Percentiles rank a stretch among this genome's conserved stretches.
phyloP scores from a whole-genome alignment of 2,888 invertebrate species.

The Hypercompe scribonia region DNA sequence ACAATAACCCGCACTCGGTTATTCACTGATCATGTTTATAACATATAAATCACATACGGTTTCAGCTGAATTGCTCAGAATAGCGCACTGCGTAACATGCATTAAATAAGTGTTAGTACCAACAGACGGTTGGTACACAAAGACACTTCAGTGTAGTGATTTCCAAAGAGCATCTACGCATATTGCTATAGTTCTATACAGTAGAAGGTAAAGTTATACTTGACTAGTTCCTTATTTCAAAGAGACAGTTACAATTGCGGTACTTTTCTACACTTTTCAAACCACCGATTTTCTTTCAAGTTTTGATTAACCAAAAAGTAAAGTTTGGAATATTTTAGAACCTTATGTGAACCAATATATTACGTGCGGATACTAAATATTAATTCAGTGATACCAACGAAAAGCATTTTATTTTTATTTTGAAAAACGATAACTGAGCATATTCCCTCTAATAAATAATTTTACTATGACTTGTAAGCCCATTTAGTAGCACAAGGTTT shows the following conservation, averaged over 20 bases:
- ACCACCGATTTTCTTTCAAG: neutral
- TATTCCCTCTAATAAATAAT: neutral
- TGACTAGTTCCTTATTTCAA: neutral
- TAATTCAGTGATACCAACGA: neutral
- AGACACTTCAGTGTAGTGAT: conserved; percentile 2
- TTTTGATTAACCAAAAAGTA: too few species aligned
- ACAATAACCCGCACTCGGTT: conserved; percentile 72
- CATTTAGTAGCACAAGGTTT: neutral
- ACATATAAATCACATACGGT: conserved; percentile 74
- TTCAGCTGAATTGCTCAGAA: conserved; percentile 65
- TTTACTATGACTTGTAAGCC: neutral
- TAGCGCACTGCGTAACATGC: conserved; percentile 55
- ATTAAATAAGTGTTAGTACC: conserved; percentile 19
- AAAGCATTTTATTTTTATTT: neutral
- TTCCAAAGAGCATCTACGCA: neutral
- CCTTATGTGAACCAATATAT: neutral
- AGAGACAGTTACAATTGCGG: too few species aligned
- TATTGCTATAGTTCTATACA: too few species aligned
- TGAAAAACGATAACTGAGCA: neutral
- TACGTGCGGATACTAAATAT: neutral
- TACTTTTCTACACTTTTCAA: neutral
- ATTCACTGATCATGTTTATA: conserved; percentile 80
- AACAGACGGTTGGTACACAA: neutral
- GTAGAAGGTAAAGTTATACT: too few species aligned
- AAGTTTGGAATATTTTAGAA: neutral